Evolutionary conservation across 2,888 invertebrate species (phyloP).

Genomic region (Dryobotodes eremita): DNA sequence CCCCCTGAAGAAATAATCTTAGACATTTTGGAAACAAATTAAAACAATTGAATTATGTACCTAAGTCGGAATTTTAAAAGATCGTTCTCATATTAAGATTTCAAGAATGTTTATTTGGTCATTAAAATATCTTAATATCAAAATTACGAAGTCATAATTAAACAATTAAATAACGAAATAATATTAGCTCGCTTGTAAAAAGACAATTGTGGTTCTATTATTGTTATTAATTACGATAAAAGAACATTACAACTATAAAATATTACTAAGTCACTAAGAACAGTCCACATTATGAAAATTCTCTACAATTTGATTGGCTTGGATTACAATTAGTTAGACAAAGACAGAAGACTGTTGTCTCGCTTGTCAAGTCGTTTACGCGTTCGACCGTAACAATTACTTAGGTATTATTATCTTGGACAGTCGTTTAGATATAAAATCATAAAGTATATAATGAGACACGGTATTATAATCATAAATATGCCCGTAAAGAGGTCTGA

Average conservation of each 20-base stretch:
- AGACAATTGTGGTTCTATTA: constrained; percentile 49
- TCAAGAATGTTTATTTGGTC: constrained; percentile 63
- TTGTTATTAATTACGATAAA: constrained; percentile 54
- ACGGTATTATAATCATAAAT: constrained; percentile 90
- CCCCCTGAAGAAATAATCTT: not conserved
- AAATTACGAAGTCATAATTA: constrained; percentile 56
- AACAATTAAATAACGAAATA: constrained; percentile 60
- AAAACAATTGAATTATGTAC: constrained; percentile 3
- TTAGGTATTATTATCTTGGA: constrained; percentile 82
- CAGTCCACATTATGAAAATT: constrained; percentile 45
- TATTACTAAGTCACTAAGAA: constrained; percentile 30
- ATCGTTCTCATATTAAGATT: constrained; percentile 42
- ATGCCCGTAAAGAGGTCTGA: constrained; percentile 89
- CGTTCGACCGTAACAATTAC: constrained; percentile 84
- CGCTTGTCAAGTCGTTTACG: constrained; percentile 76
- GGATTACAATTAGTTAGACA: constrained; percentile 44
- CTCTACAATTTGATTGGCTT: constrained; percentile 41
- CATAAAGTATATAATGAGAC: constrained; percentile 90
- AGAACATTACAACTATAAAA: constrained; percentile 45
- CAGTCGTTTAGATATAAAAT: constrained; percentile 87
- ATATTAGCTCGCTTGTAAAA: constrained; percentile 55
- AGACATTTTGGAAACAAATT: not conserved
- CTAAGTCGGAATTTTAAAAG: constrained; percentile 13
- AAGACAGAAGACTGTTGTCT: constrained; percentile 61
- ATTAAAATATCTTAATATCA: constrained; percentile 60